Evolutionary conservation across 2,113 vertebrate species (phyloP), one percentile per base, ranked within the genome.

Genomic region (Argyrosomus japonicus): DNA sequence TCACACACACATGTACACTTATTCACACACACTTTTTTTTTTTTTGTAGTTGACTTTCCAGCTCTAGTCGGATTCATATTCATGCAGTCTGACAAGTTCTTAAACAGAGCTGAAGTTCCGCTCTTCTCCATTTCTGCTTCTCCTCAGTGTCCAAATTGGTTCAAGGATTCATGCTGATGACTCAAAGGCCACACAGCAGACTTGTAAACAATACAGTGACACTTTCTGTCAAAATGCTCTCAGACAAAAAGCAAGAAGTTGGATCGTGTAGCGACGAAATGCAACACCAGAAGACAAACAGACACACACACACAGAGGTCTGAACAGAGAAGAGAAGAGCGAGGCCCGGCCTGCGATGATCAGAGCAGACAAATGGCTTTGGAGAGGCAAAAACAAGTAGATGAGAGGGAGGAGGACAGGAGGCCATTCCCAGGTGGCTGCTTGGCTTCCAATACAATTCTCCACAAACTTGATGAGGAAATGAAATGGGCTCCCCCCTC

Each of bases 351-450:
- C 50, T 51, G 57, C n/a, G 6, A 43, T 3, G 43, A 21, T 54
- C 27, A 1, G 50, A 67, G 47, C 68, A 51, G 69, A 60, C 62
- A 85, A 85, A 74, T 58, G 57, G 74, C 77, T 84, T 63, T 64
- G n/a, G 21, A 87, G 43, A 76, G 69, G 60, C 50, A 65, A 72
- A 73, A 89, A 78, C 74, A 83, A 72, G 68, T 45, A 87, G 74
- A 88, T 69, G 76, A 81, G 78, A 70, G 78, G 36, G 56, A 80
- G 58, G 67, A 86, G 48, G 60, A 74, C 82, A 81, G n/a, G 73
- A 80, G 75, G 79, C 32, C 69, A 79, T 88, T 93, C 92, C 92
- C 88, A 90, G 86, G 90, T 88, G 87, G 82, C 91, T 64, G 82
- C 75, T 87, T 83, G 62, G 79, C 87, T 89, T 89, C 68, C 75